Evolutionary conservation across 2,797 vertebrate species (phyloP).

Genomic region (Alauda arvensis): DNA sequence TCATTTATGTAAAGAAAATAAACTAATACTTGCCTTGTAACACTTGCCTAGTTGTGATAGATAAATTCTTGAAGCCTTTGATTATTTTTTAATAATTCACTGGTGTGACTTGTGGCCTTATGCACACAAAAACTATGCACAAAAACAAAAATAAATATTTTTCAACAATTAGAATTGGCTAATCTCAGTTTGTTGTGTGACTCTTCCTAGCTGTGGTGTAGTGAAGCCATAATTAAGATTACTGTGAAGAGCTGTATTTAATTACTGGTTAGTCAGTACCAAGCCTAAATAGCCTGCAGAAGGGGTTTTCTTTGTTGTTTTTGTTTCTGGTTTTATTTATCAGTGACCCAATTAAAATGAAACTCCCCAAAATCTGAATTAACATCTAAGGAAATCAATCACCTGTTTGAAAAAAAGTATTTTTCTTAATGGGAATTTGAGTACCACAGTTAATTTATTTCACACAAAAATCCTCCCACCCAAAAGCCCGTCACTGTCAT

Average conservation of each 20-base stretch:
- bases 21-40: neutral
- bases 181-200: slow-evolving; percentile 24
- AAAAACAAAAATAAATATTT: slow-evolving; percentile 32
- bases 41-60: neutral
- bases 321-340: slow-evolving; percentile 46
- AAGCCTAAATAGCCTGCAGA: slow-evolving; percentile 42
- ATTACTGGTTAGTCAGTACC: slow-evolving; percentile 50
- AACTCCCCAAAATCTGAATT: slow-evolving; percentile 20
- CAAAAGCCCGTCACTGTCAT: neutral
- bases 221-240: slow-evolving; percentile 43
- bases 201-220: slow-evolving; percentile 30
- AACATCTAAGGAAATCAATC: neutral
- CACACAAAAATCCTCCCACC: neutral
- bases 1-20: neutral
- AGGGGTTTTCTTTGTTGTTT: neutral
- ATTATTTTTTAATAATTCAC: neutral
- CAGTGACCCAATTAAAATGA: neutral
- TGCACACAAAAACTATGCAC: neutral
- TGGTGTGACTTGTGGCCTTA: neutral
- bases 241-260: slow-evolving; percentile 45
- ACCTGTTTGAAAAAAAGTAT: neutral
- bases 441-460: neutral
- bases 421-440: neutral
- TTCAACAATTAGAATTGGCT: slow-evolving; percentile 39
- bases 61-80: neutral